Evolutionary conservation across 2,797 vertebrate genomes (phyloP).

Genomic region (Sebastes vulpes): DNA sequence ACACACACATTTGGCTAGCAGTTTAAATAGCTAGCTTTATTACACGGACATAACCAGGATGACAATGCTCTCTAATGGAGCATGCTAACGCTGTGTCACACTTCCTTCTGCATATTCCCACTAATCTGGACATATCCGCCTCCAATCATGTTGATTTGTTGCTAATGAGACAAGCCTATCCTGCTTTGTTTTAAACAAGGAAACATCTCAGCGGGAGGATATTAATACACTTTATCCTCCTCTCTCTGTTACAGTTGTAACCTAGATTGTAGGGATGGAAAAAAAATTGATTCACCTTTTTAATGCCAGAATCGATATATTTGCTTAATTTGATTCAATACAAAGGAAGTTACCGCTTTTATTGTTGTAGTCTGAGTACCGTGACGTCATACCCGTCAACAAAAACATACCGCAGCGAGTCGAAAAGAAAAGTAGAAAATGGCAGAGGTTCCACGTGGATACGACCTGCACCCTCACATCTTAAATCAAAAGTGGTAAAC

Average conservation of each 20-base stretch:
- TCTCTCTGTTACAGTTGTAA: background rate
- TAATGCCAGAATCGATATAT: no score
- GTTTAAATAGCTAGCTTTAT: slow-evolving; percentile 59
- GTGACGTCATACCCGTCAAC: no score
- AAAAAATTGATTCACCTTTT: no score
- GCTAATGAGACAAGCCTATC: slow-evolving; percentile 49
- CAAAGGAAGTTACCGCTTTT: no score
- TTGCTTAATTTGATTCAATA: no score
- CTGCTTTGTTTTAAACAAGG: slow-evolving; percentile 20
- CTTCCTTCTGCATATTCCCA: slow-evolving; percentile 35
- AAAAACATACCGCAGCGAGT: no score
- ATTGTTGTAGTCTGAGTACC: no score
- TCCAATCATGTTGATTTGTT: slow-evolving; percentile 43
- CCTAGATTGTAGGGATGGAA: background rate
- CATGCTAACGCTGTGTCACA: slow-evolving; percentile 66
- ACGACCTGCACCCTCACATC: no score
- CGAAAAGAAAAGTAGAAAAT: no score
- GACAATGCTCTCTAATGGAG: slow-evolving; percentile 68
- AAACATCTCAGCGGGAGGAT: background rate
- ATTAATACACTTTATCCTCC: background rate
- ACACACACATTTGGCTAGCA: slow-evolving; percentile 11
- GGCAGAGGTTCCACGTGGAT: no score
- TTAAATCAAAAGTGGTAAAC: no score
- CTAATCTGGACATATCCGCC: slow-evolving; percentile 39
- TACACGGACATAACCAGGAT: slow-evolving; percentile 51